A percentile compares a stretch with the other conserved stretches of the same genome.
Evolutionary conservation across 2,113 vertebrate species (phyloP).

Genomic region (Plecturocebus donacophilus): DNA sequence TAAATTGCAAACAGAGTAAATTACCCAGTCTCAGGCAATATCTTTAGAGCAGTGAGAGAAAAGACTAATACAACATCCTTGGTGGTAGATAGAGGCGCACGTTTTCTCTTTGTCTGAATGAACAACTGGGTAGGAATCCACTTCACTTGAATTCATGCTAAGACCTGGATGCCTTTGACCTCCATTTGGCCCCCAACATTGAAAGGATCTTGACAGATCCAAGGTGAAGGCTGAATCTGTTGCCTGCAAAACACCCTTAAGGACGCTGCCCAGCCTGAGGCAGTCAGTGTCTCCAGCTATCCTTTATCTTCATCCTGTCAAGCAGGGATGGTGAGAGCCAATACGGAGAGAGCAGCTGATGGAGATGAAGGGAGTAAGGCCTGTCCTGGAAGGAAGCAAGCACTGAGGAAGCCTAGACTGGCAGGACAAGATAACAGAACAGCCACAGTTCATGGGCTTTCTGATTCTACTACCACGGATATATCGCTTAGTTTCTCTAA

Average conservation of each 20-base stretch:
- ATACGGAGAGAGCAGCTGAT: fast-evolving
- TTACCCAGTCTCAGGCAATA: too few species aligned
- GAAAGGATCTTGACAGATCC: not conserved
- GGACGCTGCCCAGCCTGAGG: not conserved
- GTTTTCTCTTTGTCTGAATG: not conserved
- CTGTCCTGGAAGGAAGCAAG: not conserved
- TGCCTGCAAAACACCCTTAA: not conserved
- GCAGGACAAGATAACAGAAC: fast-evolving
- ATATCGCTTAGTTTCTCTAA: not conserved
- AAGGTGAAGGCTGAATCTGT: not conserved
- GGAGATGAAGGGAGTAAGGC: too few species aligned
- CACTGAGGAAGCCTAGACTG: not conserved
- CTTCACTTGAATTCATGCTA: not conserved
- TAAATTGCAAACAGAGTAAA: not conserved
- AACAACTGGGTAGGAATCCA: not conserved
- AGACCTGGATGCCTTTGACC: not conserved
- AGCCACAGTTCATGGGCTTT: too few species aligned
- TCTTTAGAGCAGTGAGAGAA: too few species aligned
- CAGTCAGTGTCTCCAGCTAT: not conserved
- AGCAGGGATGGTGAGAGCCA: not conserved
- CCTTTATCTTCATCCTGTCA: not conserved
- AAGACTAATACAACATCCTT: too few species aligned
- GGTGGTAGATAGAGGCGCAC: fast-evolving
- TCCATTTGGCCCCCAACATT: fast-evolving
- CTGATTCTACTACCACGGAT: too few species aligned